phyloP scores from a whole-genome alignment of 2,888 invertebrate species.

The Platycheirus rosarum region DNA sequence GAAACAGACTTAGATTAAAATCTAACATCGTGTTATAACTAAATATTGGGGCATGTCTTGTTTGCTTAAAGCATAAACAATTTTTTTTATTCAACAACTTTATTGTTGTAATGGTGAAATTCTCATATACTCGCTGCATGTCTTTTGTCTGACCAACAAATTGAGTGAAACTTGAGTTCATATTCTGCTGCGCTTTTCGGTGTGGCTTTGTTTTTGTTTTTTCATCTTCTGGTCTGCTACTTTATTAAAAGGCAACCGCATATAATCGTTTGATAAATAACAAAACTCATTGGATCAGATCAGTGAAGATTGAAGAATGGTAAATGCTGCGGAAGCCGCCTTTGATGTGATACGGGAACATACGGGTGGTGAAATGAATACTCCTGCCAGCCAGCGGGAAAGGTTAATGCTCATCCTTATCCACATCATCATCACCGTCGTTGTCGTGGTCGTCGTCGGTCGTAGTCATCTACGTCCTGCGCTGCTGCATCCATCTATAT shows the following conservation, averaged over 20 bases:
- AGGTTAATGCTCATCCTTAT: slow-evolving; percentile 62
- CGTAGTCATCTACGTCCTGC: slow-evolving; percentile 18
- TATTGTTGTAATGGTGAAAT: slow-evolving; percentile 11
- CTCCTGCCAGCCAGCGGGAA: slow-evolving; percentile 48
- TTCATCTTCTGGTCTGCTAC: slow-evolving; percentile 42
- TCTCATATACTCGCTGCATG: slow-evolving; percentile 1
- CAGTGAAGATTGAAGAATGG: slow-evolving; percentile 20
- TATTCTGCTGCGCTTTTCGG: slow-evolving; percentile 29
- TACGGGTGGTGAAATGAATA: slow-evolving; percentile 68
- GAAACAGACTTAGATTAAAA: no score
- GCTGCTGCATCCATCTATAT: slow-evolving; percentile 33
- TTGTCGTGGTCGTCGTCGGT: not conserved
- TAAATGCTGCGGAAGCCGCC: slow-evolving; percentile 45
- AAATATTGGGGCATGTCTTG: no score
- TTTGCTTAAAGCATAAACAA: no score
- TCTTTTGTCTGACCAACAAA: slow-evolving; percentile 62
- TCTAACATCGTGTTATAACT: no score
- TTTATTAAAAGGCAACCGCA: slow-evolving; percentile 68
- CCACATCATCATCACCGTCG: slow-evolving; percentile 3
- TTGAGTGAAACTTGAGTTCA: slow-evolving; percentile 68
- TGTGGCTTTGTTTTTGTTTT: slow-evolving; percentile 24
- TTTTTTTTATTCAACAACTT: no score
- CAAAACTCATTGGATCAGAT: slow-evolving; percentile 56
- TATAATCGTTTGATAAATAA: slow-evolving; percentile 73
- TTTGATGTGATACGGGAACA: slow-evolving; percentile 67